phyloP scores from a whole-genome alignment of 2,888 invertebrate species.

The Microctonus aethiopoides region DNA sequence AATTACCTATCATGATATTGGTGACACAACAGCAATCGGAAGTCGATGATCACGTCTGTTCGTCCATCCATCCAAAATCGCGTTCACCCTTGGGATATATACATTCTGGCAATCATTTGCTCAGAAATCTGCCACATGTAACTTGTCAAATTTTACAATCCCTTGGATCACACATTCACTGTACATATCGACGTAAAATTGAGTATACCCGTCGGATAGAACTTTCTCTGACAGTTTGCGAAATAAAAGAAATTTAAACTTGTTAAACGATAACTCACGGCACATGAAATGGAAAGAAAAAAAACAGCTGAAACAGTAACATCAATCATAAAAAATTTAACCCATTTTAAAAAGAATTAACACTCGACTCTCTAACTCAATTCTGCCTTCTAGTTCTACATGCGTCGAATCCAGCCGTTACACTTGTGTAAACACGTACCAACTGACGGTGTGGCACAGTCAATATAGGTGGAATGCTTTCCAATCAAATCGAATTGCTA shows the following conservation, averaged over 20 bases:
- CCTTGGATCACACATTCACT: neutral
- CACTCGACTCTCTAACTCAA: neutral
- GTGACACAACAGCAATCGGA: conserved; percentile 22
- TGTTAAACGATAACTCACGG: neutral
- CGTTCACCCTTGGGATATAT: conserved; percentile 6
- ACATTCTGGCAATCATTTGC: conserved; percentile 9
- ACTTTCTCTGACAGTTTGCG: neutral
- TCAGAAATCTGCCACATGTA: conserved; percentile 12
- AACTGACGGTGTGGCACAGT: neutral
- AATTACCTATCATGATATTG: conserved; percentile 21
- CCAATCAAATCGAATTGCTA: conserved; percentile 51
- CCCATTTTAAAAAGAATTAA: neutral
- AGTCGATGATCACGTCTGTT: conserved; percentile 13
- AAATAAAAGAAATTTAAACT: neutral
- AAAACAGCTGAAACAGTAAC: neutral
- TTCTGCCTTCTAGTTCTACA: neutral
- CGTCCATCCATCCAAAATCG: conserved; percentile 2
- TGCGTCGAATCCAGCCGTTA: conserved; percentile 4
- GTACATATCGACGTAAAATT: neutral
- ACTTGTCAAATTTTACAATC: conserved; percentile 18
- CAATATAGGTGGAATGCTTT: conserved; percentile 39
- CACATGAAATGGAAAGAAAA: neutral
- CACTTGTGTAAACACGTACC: neutral
- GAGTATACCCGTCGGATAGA: neutral
- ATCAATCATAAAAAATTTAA: neutral